Conservation (phyloP, 92 coral and sea anemone genomes). For the Montipora capitata region DNA sequence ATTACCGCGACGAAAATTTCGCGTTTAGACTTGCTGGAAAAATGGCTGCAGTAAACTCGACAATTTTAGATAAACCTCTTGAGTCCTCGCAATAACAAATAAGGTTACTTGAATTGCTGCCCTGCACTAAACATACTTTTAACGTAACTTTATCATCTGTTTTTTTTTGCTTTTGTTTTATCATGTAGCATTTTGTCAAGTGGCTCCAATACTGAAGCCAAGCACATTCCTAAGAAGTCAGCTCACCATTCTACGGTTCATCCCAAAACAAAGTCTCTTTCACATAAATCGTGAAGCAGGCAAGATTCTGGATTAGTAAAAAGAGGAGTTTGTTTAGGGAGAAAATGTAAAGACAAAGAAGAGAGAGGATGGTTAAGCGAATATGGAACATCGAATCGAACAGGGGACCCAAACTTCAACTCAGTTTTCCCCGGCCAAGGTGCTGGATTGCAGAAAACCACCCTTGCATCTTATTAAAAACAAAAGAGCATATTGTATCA, state of each 20-base stretch:
- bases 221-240: conserved; percentile 18
- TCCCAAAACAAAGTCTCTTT: conserved; percentile 5
- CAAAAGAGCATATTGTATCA: too few species aligned
- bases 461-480: too few species aligned
- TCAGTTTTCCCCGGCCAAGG: too few species aligned
- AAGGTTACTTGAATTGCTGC: too few species aligned
- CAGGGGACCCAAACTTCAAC: background rate
- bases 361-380: too few species aligned
- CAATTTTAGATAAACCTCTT: too few species aligned
- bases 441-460: too few species aligned
- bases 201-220: background rate
- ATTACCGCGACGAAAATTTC: too few species aligned
- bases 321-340: background rate
- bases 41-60: too few species aligned
- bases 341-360: too few species aligned
- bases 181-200: background rate
- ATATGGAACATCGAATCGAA: background rate
- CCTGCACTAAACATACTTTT: background rate
- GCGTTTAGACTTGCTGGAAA: too few species aligned
- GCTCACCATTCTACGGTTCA: conserved; percentile 6
- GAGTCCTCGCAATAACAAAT: too few species aligned
- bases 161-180: background rate
- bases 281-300: conserved; percentile 12
- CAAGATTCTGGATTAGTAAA: background rate
- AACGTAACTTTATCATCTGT: background rate